Base-by-base conservation (phyloP, 1,140 invertebrate genomes). In the Subanguina moxae region DNA sequence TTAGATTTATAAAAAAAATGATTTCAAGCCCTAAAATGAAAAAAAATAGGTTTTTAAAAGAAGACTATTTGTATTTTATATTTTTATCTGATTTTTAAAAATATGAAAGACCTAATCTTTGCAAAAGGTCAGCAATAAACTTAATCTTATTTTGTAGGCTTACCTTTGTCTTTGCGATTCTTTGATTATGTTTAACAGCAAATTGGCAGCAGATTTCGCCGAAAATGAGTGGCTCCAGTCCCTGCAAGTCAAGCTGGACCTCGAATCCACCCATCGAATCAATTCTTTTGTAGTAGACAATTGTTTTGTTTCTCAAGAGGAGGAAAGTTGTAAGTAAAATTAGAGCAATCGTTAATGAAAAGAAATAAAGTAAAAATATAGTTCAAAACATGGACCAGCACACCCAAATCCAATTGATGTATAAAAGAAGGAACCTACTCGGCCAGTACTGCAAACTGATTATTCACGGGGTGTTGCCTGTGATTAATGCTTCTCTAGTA, bases 401-500 rank as follows among this genome's bases (percentile, higher is more conserved):
- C 84, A 88, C 88, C 0, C 90, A 90, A 76, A 97, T 97, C 77
- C 93, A 97, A 86, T 91, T 94, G 80, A 84, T 97, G 23, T 94
- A 97, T 84, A 97, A 96, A 84, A 87, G 92, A 67, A 87, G 95
- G 74, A 97, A 94, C 82, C 93, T 96, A 82, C 85, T 98, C 57
- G 92, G 94, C 1, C 91, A 91, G 57, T 98, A 93, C 84, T 96
- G 93, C 84, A 99, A 98, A 85, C 86, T 99, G 23, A 90, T 97
- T 75, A 91, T 97, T 46, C 97, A 97, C 85, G 96, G 97, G 83
- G 90, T 97, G 70, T 88, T 97, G 78, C 91, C 91, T 1, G 93
- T 93, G 1, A 90, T 90, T 80, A 88, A 90, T 73, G 93, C 92
- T 19, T 90, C 92, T 0, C 91, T 94, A 83, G 90, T 98, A 65